phyloP scores from a whole-genome alignment of 2,113 vertebrate species.

The Climacteris rufus region DNA sequence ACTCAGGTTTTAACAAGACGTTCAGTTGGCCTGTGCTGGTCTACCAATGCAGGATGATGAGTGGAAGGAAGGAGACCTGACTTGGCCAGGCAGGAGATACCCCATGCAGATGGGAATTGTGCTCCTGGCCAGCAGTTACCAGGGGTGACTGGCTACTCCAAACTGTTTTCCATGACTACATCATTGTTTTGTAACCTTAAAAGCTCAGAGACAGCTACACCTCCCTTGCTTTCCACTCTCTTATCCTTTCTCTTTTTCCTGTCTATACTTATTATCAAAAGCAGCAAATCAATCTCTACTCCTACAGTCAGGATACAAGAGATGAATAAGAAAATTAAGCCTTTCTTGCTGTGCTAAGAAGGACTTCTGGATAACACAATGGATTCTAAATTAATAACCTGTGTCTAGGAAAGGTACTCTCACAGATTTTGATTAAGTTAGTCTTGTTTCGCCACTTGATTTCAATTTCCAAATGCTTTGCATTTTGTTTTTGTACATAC shows the following conservation, averaged over 20 bases:
- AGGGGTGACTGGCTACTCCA: background rate
- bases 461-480: background rate
- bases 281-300: background rate
- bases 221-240: background rate
- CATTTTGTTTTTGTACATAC: background rate
- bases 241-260: background rate
- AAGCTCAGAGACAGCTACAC: background rate
- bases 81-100: background rate
- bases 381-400: constrained; percentile 10
- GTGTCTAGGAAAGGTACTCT: background rate
- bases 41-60: background rate
- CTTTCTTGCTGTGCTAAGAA: background rate
- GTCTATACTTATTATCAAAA: background rate
- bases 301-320: background rate
- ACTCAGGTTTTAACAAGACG: background rate
- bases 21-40: background rate
- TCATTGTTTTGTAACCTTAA: background rate
- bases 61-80: background rate
- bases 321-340: background rate
- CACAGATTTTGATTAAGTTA: constrained; percentile 4
- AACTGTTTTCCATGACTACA: background rate
- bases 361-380: background rate
- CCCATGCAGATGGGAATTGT: background rate
- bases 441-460: constrained; percentile 1
- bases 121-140: background rate